Evolutionary conservation across 2,113 vertebrate genomes (phyloP).

Genomic region (Platysteira castanea): DNA sequence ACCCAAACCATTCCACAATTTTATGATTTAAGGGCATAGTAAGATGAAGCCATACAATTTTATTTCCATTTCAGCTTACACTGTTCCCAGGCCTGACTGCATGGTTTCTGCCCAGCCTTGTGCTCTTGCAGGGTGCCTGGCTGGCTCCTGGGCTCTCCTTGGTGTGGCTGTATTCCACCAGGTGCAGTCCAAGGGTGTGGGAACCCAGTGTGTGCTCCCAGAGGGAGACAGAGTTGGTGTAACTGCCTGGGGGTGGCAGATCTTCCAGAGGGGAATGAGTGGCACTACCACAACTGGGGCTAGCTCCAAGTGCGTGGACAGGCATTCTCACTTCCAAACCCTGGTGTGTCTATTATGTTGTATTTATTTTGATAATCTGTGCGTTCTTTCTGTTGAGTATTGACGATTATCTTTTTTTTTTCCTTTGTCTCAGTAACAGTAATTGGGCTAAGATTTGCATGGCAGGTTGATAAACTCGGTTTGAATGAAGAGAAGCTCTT

Average conservation of each 20-base stretch:
- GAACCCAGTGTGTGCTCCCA: accelerated
- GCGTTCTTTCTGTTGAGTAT: background rate
- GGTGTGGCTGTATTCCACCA: accelerated
- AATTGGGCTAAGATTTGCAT: background rate
- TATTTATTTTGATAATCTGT: background rate
- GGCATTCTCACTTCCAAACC: background rate
- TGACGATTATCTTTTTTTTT: background rate
- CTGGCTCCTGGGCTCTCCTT: accelerated
- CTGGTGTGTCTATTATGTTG: background rate
- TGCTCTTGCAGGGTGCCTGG: accelerated
- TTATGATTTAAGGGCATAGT: background rate
- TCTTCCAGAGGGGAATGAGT: background rate
- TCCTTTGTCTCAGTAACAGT: background rate
- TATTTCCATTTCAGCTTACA: background rate
- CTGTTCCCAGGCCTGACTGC: background rate
- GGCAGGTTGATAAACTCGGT: background rate
- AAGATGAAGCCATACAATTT: background rate
- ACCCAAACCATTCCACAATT: background rate
- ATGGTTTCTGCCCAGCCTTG: background rate
- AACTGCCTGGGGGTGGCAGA: accelerated
- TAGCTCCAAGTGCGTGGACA: background rate
- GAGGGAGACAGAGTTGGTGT: no score
- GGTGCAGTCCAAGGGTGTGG: accelerated
- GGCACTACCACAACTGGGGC: accelerated
- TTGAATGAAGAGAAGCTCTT: background rate